These are phyloP conservation scores for Struthio camelus DNA, from an alignment of 2,113 vertebrate species.

Conservation along the genomic window DNA sequence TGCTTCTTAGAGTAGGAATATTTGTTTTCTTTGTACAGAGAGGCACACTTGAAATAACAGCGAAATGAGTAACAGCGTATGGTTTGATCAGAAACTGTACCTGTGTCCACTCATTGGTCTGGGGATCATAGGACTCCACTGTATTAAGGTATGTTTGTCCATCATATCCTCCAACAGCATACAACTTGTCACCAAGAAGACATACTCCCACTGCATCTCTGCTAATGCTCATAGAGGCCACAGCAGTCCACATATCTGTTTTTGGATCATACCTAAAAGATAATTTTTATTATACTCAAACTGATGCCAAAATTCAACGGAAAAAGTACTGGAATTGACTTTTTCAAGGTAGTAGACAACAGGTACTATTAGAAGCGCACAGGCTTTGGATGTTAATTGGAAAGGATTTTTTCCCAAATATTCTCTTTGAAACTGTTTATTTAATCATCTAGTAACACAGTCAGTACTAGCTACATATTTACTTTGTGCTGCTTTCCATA, in stretches of 20 bases:
- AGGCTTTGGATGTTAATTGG: neutral
- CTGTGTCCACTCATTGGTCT: constrained; percentile 98
- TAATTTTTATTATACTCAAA: neutral
- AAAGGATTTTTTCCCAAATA: neutral
- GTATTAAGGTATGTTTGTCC: constrained; percentile 95
- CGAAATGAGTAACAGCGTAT: neutral
- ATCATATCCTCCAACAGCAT: constrained; percentile 96
- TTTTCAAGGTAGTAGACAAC: neutral
- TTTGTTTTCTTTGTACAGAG: neutral
- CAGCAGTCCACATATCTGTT: constrained; percentile 96
- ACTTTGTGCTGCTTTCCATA: neutral
- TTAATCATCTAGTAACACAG: neutral
- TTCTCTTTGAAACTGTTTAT: neutral
- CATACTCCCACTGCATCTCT: constrained; percentile 97
- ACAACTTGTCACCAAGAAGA: constrained; percentile 93
- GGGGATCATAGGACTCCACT: constrained; percentile 96
- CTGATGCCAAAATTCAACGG: neutral
- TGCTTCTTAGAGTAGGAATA: neutral
- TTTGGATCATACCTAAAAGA: constrained; percentile 93
- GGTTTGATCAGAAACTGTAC: constrained; percentile 69
- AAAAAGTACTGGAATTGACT: neutral
- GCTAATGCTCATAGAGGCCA: constrained; percentile 97
- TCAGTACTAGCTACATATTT: neutral
- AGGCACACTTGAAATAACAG: neutral
- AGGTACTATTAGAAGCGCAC: neutral